Evolutionary conservation across 2,888 invertebrate genomes (phyloP).

Genomic region (Serrognathus titanus): DNA sequence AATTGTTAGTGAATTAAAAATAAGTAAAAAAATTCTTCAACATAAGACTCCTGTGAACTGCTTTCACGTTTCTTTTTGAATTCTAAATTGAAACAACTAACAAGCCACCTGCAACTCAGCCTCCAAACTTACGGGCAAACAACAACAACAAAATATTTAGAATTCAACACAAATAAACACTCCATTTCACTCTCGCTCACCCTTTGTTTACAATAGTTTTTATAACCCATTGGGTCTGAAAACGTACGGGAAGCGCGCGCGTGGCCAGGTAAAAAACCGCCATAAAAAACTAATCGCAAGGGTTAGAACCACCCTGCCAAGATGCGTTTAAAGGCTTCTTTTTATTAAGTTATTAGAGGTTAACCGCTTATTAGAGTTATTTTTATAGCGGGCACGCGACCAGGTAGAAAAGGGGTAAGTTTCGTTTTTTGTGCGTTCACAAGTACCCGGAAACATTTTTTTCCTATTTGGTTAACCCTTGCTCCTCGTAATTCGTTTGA

Average conservation of each 20-base stretch:
- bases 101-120: too few relatives aligned
- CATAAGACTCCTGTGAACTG: too few relatives aligned
- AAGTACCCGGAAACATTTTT: slow-evolving; percentile 11
- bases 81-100: too few relatives aligned
- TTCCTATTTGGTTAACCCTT: slow-evolving; percentile 6
- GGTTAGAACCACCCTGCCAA: slow-evolving; percentile 34
- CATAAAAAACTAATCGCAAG: slow-evolving; percentile 35
- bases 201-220: slow-evolving; percentile 2
- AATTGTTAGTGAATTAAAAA: too few relatives aligned
- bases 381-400: slow-evolving; percentile 47
- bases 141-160: too few relatives aligned
- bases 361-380: slow-evolving; percentile 45
- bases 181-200: neutral
- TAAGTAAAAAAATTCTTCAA: too few relatives aligned
- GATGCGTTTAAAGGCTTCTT: slow-evolving; percentile 31
- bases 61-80: too few relatives aligned
- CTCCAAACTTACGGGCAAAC: too few relatives aligned
- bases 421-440: slow-evolving; percentile 19
- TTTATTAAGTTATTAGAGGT: slow-evolving; percentile 49
- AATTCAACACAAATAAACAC: neutral
- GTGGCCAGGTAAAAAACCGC: slow-evolving; percentile 28
- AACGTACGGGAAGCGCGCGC: neutral
- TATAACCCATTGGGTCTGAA: neutral
- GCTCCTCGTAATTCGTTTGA: neutral
- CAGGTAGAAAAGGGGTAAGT: slow-evolving; percentile 44